Evolutionary conservation across 2,113 vertebrate species (phyloP).

Genomic region (Siniperca chuatsi): DNA sequence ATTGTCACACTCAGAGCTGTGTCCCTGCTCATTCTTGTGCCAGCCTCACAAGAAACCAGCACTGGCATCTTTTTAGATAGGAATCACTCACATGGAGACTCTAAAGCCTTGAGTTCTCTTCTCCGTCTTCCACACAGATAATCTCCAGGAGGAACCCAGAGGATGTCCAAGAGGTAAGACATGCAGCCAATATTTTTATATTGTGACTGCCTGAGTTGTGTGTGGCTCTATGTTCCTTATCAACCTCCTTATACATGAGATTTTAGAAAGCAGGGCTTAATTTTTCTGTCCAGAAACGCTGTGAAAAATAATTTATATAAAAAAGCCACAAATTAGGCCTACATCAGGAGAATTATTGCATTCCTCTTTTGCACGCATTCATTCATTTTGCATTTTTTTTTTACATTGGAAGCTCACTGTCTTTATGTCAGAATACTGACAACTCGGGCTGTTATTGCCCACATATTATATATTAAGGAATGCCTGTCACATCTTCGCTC

Average conservation of each 20-base stretch:
- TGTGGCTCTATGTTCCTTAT: neutral
- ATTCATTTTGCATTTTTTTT: neutral
- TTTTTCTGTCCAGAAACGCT: neutral
- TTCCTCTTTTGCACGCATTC: neutral
- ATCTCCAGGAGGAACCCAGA: constrained; percentile 97
- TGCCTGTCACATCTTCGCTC: neutral
- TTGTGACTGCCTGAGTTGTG: neutral
- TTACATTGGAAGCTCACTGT: neutral
- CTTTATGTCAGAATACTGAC: neutral
- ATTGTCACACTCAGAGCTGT: constrained; percentile 60
- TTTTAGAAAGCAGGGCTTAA: neutral
- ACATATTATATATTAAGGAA: too few relatives aligned
- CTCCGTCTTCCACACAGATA: constrained; percentile 85
- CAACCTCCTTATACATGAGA: neutral
- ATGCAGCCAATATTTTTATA: neutral
- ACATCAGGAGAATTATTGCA: neutral
- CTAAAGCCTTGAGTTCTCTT: neutral
- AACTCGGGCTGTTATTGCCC: neutral
- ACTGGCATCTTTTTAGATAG: neutral
- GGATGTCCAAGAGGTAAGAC: constrained; percentile 97
- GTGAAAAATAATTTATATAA: neutral
- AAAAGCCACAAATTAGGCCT: neutral
- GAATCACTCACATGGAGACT: neutral
- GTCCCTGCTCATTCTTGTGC: constrained; percentile 20
- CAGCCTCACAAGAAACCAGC: neutral